Evolutionary conservation across 2,113 vertebrate species (phyloP).

Genomic region (Xenus cinereus): DNA sequence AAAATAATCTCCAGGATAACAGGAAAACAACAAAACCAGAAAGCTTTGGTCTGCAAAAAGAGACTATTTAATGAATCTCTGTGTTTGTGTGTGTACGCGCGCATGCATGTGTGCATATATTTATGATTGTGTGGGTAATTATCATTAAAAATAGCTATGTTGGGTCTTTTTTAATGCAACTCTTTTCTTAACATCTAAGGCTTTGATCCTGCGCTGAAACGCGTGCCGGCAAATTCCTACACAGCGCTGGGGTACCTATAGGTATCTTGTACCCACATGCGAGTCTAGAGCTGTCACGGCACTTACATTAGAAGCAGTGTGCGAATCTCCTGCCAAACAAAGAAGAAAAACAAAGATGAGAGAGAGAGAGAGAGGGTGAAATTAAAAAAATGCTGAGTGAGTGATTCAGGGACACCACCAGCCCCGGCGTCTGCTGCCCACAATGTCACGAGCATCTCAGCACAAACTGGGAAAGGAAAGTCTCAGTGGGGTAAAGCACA

Average conservation of each 20-base stretch:
- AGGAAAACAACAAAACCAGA: background rate
- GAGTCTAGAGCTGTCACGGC: background rate
- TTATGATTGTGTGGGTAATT: conserved; percentile 37
- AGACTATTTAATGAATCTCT: conserved; percentile 35
- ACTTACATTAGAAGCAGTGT: background rate
- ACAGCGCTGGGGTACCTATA: background rate
- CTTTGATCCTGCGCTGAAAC: background rate
- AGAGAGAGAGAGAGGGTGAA: background rate
- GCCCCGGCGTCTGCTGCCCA: background rate
- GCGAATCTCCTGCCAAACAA: background rate
- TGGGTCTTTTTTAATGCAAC: background rate
- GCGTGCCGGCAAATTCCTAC: background rate
- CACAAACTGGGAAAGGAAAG: background rate
- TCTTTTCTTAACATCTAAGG: background rate
- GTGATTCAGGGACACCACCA: background rate
- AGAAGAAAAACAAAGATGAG: background rate
- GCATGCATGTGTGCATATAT: background rate
- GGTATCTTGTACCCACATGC: background rate
- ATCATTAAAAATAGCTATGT: conserved; percentile 5
- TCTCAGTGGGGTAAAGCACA: background rate
- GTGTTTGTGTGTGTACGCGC: background rate
- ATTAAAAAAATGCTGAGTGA: background rate
- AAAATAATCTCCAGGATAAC: background rate
- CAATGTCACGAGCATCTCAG: background rate
- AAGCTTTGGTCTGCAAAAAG: conserved; percentile 20